These are phyloP conservation scores for Pseudomyrmex gracilis DNA, from an alignment of 1,140 invertebrate genomes.

Conservation along the genomic window DNA sequence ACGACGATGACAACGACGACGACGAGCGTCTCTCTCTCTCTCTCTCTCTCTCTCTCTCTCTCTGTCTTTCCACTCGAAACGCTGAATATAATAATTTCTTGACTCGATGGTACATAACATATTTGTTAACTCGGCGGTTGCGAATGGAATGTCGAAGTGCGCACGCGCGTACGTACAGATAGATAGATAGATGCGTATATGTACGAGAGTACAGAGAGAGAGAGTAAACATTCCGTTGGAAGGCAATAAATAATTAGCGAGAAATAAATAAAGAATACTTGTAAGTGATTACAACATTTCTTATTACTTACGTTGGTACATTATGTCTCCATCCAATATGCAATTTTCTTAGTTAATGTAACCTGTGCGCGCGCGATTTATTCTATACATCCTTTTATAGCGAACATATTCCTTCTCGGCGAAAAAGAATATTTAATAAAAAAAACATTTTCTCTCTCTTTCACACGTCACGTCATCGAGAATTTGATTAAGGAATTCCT, in stretches of 20 bases:
- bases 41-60: not conserved
- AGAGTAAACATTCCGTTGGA: not conserved
- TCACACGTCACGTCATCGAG: too few species aligned
- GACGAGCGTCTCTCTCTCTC: not conserved
- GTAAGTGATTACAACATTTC: not conserved
- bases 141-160: not conserved
- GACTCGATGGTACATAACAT: not conserved
- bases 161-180: not conserved
- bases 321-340: too few species aligned
- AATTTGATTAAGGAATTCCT: too few species aligned
- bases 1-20: not conserved
- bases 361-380: too few species aligned
- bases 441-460: too few species aligned
- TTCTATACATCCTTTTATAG: too few species aligned
- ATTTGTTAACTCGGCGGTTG: not conserved
- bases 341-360: too few species aligned
- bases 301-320: not conserved
- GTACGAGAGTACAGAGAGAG: not conserved
- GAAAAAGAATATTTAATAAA: too few species aligned
- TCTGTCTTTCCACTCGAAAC: not conserved
- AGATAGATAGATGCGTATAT: too few species aligned
- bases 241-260: conserved; percentile 17
- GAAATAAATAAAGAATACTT: not conserved
- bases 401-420: too few species aligned
- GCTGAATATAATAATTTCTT: not conserved